A percentile compares a stretch with the other conserved stretches of the same genome.
Evolutionary conservation across 2,113 vertebrate genomes (phyloP).

Genomic region (Phaethon lepturus): DNA sequence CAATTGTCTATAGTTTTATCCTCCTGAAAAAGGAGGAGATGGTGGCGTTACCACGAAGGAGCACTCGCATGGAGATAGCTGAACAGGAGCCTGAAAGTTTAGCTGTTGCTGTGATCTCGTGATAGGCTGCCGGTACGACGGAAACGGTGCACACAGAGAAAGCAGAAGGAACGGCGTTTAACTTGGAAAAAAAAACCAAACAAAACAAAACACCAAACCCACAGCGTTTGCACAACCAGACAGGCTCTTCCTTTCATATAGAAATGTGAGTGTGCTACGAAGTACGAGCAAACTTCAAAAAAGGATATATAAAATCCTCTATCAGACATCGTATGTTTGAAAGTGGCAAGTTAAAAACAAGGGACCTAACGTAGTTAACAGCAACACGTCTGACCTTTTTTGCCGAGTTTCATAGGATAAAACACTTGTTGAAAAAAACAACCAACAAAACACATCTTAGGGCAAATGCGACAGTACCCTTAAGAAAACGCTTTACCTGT

Average conservation of each 20-base stretch:
- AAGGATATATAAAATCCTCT: rapidly evolving
- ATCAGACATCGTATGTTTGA: rapidly evolving
- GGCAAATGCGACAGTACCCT: rapidly evolving
- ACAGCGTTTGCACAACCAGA: not conserved
- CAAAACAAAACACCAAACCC: not conserved
- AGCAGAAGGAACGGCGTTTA: rapidly evolving
- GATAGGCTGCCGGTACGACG: rapidly evolving
- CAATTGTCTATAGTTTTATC: rapidly evolving
- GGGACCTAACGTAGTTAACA: rapidly evolving
- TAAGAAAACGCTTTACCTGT: not conserved
- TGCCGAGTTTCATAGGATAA: rapidly evolving
- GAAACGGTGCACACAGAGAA: rapidly evolving
- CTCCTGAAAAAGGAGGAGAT: not conserved
- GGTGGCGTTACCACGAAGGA: rapidly evolving
- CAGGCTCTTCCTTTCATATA: rapidly evolving
- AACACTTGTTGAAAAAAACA: not conserved
- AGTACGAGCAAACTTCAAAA: too few species aligned
- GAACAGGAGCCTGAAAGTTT: not conserved
- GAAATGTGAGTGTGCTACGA: rapidly evolving
- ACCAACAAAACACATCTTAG: rapidly evolving
- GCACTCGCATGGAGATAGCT: not conserved
- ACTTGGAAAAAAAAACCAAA: not conserved
- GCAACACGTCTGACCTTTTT: rapidly evolving
- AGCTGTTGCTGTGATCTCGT: rapidly evolving
- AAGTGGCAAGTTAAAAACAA: too few species aligned